A percentile compares a stretch with the other conserved stretches of the same genome.
Conservation (phyloP, 2,888 invertebrate genomes). For the Eurois occulta region DNA sequence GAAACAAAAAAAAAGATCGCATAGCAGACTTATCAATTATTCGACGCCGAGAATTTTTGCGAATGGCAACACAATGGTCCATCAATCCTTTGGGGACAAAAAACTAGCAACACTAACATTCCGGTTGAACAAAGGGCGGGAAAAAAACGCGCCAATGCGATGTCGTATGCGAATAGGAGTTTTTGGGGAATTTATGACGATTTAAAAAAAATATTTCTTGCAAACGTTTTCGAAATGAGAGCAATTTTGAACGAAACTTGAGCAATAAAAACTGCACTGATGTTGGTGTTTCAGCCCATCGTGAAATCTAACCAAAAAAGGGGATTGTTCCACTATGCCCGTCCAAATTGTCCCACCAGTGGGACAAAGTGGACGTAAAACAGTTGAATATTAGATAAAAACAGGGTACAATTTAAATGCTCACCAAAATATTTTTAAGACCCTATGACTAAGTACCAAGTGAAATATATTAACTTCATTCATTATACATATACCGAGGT, state of each 20-base stretch:
- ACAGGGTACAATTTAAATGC: no score
- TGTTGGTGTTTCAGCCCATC: background rate
- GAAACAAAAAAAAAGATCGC: conserved; percentile 71
- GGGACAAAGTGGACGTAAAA: background rate
- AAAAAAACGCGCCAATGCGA: conserved; percentile 72
- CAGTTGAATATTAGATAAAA: background rate
- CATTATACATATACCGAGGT: no score
- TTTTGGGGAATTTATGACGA: conserved; percentile 38
- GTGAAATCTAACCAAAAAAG: background rate
- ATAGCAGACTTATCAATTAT: conserved; percentile 85
- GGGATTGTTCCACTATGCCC: background rate
- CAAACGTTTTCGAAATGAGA: conserved; percentile 2
- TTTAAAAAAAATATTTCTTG: conserved; percentile 24
- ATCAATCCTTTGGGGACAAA: conserved; percentile 82
- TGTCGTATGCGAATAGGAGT: conserved; percentile 40
- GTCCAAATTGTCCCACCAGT: background rate
- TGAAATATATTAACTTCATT: no score
- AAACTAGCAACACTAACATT: conserved; percentile 84
- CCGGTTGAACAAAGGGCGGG: conserved; percentile 77
- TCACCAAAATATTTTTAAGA: no score
- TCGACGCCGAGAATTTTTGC: conserved; percentile 82
- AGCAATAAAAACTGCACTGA: background rate
- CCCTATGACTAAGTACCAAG: no score
- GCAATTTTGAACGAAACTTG: background rate
- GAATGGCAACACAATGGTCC: conserved; percentile 87